Conservation (phyloP, 2,797 vertebrate species). For the Lacerta agilis region DNA sequence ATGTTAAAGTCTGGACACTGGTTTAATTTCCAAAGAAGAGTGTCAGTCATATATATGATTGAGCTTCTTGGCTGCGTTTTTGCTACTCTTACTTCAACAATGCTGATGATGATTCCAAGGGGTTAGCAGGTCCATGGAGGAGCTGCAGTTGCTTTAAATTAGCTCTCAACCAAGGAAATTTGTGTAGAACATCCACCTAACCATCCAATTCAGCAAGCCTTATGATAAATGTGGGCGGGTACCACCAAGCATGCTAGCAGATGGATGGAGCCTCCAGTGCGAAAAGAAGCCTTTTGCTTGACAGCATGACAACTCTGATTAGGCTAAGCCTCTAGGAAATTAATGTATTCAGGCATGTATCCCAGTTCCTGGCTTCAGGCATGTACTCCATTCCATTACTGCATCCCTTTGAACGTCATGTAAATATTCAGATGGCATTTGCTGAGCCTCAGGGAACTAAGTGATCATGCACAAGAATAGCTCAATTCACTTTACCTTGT, state of each 20-base stretch:
- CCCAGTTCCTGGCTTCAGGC: constrained; percentile 8
- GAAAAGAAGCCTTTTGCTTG: neutral
- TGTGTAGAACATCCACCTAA: neutral
- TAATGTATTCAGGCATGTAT: constrained; percentile 2
- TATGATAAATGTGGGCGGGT: neutral
- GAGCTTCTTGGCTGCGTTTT: too few relatives aligned
- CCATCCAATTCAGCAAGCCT: neutral
- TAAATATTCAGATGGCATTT: constrained; percentile 2
- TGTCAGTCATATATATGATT: too few relatives aligned
- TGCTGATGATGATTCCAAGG: neutral
- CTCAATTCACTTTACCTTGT: neutral
- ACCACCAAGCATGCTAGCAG: neutral
- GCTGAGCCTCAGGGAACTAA: neutral
- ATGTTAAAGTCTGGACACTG: too few relatives aligned
- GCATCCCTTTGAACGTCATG: constrained; percentile 11
- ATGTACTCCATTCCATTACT: neutral
- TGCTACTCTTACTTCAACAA: neutral
- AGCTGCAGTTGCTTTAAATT: neutral
- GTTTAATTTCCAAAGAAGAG: too few relatives aligned
- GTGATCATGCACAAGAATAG: neutral
- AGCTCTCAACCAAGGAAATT: neutral
- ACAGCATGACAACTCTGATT: constrained; percentile 12
- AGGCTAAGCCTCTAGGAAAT: neutral
- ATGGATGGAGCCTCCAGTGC: neutral
- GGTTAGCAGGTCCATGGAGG: neutral